phyloP scores from a whole-genome alignment of 1,140 invertebrate genomes.

The Bombus sibiricus region DNA sequence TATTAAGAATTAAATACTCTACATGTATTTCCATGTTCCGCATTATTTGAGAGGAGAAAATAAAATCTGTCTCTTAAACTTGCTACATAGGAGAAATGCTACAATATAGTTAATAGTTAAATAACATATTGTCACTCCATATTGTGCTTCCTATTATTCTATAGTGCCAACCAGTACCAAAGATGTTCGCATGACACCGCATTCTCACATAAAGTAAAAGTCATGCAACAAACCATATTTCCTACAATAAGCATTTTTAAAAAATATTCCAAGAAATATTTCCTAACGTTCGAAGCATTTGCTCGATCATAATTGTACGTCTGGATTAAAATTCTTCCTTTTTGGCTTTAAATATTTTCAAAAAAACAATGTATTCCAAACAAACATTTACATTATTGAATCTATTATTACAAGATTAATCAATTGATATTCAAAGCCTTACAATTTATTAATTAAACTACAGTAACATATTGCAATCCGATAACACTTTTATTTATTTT shows the following conservation, averaged over 20 bases:
- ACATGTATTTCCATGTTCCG: too few species aligned
- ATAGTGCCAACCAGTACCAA: conserved; percentile 22
- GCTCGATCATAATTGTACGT: not conserved
- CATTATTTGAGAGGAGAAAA: not conserved
- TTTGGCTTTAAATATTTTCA: not conserved
- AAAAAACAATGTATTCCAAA: not conserved
- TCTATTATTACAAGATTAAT: not conserved
- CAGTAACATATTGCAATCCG: too few species aligned
- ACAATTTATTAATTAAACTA: too few species aligned
- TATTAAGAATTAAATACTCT: too few species aligned
- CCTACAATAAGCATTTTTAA: not conserved
- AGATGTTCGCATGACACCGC: not conserved
- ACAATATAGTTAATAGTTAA: not conserved
- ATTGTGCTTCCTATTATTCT: not conserved
- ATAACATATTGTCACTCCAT: not conserved
- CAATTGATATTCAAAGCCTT: not conserved
- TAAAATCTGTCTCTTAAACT: not conserved
- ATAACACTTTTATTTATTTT: too few species aligned
- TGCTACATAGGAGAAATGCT: not conserved
- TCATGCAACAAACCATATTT: conserved; percentile 14
- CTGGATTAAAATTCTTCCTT: too few species aligned
- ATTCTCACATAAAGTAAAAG: conserved; percentile 25
- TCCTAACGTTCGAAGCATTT: not conserved
- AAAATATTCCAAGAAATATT: not conserved
- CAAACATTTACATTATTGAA: not conserved